A percentile compares a stretch with the other conserved stretches of the same genome.
Conservation (phyloP, 2,888 invertebrate genomes). For the Rhagonycha fulva region DNA sequence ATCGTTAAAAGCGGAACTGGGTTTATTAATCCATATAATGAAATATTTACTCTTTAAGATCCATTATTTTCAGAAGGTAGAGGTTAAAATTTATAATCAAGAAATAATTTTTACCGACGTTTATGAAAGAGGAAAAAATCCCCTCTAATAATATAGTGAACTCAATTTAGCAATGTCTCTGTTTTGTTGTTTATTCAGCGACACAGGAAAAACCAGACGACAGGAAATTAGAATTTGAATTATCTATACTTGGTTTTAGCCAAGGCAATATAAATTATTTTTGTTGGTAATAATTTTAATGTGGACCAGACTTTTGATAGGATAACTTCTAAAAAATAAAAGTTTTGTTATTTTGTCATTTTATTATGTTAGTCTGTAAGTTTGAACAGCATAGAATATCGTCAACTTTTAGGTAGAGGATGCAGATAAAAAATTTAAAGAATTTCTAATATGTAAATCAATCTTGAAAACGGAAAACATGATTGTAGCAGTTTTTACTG, state of each 20-base stretch:
- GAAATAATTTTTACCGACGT: neutral
- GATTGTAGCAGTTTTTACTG: neutral
- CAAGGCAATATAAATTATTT: neutral
- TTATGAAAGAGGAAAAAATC: neutral
- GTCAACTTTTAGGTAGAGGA: neutral
- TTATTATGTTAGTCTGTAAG: too few species aligned
- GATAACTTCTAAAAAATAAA: neutral
- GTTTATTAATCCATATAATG: neutral
- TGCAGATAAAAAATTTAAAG: neutral
- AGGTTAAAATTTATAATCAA: neutral
- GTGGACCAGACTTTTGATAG: neutral
- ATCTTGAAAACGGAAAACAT: neutral
- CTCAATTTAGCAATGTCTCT: constrained; percentile 11
- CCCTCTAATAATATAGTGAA: neutral
- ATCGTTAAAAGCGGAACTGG: neutral
- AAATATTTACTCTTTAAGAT: neutral
- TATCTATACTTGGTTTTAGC: neutral
- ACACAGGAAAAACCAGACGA: constrained; percentile 15
- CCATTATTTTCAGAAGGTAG: neutral
- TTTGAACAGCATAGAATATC: neutral
- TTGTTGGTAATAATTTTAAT: neutral
- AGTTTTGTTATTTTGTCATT: neutral
- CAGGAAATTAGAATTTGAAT: constrained; percentile 26
- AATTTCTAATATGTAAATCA: neutral
- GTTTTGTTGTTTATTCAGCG: constrained; percentile 15